Percentiles rank a stretch among this genome's conserved stretches.
Conservation (phyloP, 2,797 vertebrate species). For the Crenuchus spilurus region DNA sequence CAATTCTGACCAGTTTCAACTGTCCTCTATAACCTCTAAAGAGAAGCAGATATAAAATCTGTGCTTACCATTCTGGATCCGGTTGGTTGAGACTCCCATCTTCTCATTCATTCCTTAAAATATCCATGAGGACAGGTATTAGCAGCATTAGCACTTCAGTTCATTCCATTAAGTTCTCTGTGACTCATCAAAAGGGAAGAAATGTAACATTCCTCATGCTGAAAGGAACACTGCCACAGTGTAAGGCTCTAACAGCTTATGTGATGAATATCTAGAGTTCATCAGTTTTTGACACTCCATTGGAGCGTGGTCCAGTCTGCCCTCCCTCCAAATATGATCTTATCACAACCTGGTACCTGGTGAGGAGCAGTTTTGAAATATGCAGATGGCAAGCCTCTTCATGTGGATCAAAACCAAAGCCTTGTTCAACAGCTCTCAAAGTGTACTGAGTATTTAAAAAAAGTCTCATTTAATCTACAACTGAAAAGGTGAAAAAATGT, state of each 20-base stretch:
- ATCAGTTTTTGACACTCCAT: not conserved
- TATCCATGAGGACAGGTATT: constrained; percentile 31
- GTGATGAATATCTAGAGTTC: not conserved
- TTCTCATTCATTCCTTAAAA: constrained; percentile 3
- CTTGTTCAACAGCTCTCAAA: constrained; percentile 38
- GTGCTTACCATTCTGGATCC: constrained; percentile 40
- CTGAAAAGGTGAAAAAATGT: constrained; percentile 66
- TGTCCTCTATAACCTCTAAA: not conserved
- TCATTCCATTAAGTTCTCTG: constrained; percentile 12
- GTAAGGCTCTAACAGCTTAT: not conserved
- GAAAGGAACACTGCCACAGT: constrained; percentile 8
- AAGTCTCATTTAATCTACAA: constrained; percentile 46
- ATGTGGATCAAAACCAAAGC: constrained; percentile 45
- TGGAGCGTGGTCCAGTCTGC: constrained; percentile 6
- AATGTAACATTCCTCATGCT: constrained; percentile 17
- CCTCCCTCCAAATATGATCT: constrained; percentile 9
- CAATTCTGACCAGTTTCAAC: not conserved
- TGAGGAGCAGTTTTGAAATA: constrained; percentile 18
- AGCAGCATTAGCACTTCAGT: not conserved
- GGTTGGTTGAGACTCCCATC: not conserved
- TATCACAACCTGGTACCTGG: constrained; percentile 30
- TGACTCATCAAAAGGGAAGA: not conserved
- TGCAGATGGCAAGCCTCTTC: constrained; percentile 23
- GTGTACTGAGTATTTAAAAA: constrained; percentile 21
- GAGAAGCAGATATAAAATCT: constrained; percentile 15